A percentile compares a stretch with the other conserved stretches of the same genome.
Conservation (phyloP, 2,888 invertebrate species). For the Megastigmus dorsalis region DNA sequence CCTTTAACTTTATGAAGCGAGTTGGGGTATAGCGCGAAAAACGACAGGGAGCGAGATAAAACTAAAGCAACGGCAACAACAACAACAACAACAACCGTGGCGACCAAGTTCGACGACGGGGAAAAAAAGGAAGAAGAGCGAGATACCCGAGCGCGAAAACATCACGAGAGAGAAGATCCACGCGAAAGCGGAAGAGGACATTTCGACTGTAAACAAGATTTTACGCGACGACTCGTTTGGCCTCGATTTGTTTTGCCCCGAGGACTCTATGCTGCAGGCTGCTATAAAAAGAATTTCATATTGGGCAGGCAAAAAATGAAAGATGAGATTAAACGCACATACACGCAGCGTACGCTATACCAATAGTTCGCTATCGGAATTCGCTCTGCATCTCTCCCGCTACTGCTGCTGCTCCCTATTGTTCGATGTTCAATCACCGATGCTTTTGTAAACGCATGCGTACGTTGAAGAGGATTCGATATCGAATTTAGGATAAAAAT, state of each 20-base stretch:
- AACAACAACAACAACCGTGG: not conserved
- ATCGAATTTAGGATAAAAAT: too few species aligned
- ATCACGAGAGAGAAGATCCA: not conserved
- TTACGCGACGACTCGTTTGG: not conserved
- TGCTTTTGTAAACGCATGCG: too few species aligned
- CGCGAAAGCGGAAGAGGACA: not conserved
- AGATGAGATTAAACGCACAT: too few species aligned
- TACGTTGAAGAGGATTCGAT: too few species aligned
- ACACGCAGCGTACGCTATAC: too few species aligned
- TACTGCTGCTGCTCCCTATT: too few species aligned
- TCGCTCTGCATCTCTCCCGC: too few species aligned
- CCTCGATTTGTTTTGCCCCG: slow-evolving; percentile 8
- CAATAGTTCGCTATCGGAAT: too few species aligned
- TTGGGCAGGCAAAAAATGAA: too few species aligned
- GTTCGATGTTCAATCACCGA: too few species aligned
- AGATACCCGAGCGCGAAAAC: not conserved
- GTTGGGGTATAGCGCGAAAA: not conserved
- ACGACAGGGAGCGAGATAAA: not conserved
- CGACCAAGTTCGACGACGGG: not conserved
- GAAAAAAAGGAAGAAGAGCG: not conserved
- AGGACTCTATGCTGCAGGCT: too few species aligned
- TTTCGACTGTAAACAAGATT: slow-evolving; percentile 26
- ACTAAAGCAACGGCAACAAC: not conserved
- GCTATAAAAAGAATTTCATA: too few species aligned
- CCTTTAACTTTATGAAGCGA: slow-evolving; percentile 34